Evolutionary conservation across 2,113 vertebrate species (phyloP), one percentile per base, ranked within the genome.

Genomic region (Tamias sibiricus): DNA sequence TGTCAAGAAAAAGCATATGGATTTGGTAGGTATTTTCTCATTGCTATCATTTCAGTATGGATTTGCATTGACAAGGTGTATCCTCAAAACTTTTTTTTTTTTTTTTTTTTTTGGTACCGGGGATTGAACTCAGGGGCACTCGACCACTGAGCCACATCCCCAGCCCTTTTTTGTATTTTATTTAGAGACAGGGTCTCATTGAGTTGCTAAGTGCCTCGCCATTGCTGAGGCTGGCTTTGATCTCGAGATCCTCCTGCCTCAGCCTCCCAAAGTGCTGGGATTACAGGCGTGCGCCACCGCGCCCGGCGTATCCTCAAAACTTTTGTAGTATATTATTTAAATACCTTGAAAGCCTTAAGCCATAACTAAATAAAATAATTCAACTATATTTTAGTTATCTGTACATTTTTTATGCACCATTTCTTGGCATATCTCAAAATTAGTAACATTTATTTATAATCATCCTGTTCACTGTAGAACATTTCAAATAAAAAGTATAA

Each of bases 401-500:
- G 12, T 2, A 2, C 90, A 72, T 82, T 79, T 68, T 52, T 17
- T 66, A 62, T 22, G 32, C 44, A 80, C 47, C 30, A 40, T 79
- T 94, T 85, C 57, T 76, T 85, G 59, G n/a, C 26, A 42, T 35
- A 86, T 69, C 71, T 91, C 44, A 47, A 95, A 91, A 76, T 76
- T 44, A 88, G 75, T 47, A 81, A 26, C 59, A 72, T 75, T 66
- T 87, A 85, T 62, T 93, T 89, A 54, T 85, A 95, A 37, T 80
- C 32, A 89, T 69, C 12, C 17, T 93, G n/a, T 52, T 93, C 84
- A 85, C 75, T 81, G 13, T 71, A 95, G 24, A 81, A 57, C 20
- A 88, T 81, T 74, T 47, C 47, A 87, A 84, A 84, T 92, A 80
- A 76, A 94, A 92, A 71, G 35, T 37, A 49, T 75, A 64, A 91